These are phyloP conservation scores for Hetaerina americana DNA, from an alignment of 1,140 invertebrate genomes.

Conservation along the genomic window DNA sequence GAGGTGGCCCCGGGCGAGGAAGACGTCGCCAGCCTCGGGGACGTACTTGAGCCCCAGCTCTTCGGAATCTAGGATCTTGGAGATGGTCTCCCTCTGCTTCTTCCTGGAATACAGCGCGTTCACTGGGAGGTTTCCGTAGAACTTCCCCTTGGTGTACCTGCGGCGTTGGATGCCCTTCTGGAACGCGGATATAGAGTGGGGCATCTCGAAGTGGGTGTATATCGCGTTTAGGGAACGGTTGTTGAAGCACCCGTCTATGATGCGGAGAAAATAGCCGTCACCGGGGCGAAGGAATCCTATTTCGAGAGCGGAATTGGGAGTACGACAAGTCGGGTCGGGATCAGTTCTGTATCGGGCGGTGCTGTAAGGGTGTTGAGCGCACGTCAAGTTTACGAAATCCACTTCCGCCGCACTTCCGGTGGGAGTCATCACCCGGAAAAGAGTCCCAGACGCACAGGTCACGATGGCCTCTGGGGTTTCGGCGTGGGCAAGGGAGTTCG, in stretches of 20 bases:
- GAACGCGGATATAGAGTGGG: slow-evolving; percentile 1
- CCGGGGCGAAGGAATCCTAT: background rate
- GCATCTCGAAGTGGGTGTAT: background rate
- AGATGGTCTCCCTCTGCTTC: slow-evolving; percentile 21
- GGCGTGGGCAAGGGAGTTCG: background rate
- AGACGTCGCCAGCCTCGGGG: slow-evolving; percentile 11
- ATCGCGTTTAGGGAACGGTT: no score
- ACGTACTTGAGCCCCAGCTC: background rate
- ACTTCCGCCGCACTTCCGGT: background rate
- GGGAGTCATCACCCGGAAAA: background rate
- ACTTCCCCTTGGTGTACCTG: slow-evolving; percentile 28
- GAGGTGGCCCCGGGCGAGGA: slow-evolving; percentile 30
- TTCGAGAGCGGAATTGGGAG: background rate
- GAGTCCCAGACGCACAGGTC: background rate
- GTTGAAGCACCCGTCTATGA: no score
- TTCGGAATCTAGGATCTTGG: background rate
- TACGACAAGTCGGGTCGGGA: background rate
- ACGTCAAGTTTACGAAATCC: background rate
- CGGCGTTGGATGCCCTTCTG: slow-evolving; percentile 25
- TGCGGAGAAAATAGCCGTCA: background rate
- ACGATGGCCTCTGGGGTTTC: background rate
- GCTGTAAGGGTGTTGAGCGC: background rate
- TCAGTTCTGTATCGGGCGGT: background rate
- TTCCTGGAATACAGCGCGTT: slow-evolving; percentile 30
- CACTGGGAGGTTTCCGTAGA: slow-evolving; percentile 28